Evolutionary conservation across 2,888 invertebrate genomes (phyloP), one percentile per base, ranked within the genome.

Genomic region (Glyphotaelius pellucidus): DNA sequence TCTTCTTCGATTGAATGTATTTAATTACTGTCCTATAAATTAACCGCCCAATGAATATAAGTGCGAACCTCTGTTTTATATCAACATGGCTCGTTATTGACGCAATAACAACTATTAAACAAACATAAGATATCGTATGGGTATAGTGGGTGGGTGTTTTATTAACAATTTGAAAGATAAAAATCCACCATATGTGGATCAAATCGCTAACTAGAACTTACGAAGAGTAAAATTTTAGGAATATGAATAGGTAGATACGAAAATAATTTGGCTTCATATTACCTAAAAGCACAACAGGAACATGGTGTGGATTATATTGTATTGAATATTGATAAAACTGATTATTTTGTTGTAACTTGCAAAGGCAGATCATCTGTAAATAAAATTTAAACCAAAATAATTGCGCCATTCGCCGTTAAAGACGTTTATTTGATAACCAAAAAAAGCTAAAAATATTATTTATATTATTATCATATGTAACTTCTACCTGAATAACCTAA

Each of bases 141-240:
- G 52, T 12, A 52, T 47, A 31, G 86, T 86, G 86, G 86, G 86
- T 52, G 86, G 47, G n/a, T 1, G 30, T 86, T 86, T 86, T 84
- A 38, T 84, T 67, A 67, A 67, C n/a, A 7, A 14, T 47, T 47
- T 2, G 67, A 67, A 67, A 67, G 67, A 67, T 67, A 67, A 67
- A 25, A 25, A n/a, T n/a, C 9, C 67, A 67, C n/a, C 67, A 67
- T 67, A 7, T 67, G 67, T 7, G 25, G 67, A 67, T n/a, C 1
- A 67, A 67, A 67, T n/a, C 9, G 67, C 25, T 67, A 19, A 3
- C 5, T 4, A 25, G 1, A 7, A 15, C 25, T 67, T n/a, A 67
- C 9, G n/a, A 1, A 67, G 67, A n/a, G 25, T 67, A n/a, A 67
- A 0, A 67, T 67, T 67, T 67, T 67, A 67, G 25, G 25, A 67